These are phyloP conservation scores for Palythoa heliodiscus DNA, from an alignment of 92 coral and sea anemone species.

Conservation along the genomic window DNA sequence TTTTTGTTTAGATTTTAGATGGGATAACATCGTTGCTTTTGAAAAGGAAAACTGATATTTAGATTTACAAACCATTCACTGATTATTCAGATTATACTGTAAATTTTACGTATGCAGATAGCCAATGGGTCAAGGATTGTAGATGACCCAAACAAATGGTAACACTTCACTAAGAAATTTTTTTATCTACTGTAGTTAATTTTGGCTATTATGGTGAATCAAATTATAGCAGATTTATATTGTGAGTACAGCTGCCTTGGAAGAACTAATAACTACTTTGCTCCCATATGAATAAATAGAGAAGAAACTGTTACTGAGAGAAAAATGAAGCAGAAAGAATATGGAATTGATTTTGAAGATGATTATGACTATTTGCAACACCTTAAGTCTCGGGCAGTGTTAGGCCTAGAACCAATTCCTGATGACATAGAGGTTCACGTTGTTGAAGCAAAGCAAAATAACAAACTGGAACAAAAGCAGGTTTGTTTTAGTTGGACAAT, in stretches of 20 bases:
- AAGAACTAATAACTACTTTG: not conserved
- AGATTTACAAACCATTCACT: too few species aligned
- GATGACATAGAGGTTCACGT: conserved; percentile 57
- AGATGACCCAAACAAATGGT: too few species aligned
- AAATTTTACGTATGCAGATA: too few species aligned
- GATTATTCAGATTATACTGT: too few species aligned
- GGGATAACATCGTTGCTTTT: too few species aligned
- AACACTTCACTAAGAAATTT: too few species aligned
- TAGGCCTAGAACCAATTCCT: conserved; percentile 88
- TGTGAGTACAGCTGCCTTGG: not conserved
- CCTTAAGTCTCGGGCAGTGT: conserved; percentile 88
- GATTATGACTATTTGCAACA: conserved; percentile 94
- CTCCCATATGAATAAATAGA: not conserved
- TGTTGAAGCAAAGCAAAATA: conserved; percentile 23
- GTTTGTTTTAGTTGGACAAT: conserved; percentile 5
- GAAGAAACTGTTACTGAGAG: conserved; percentile 32
- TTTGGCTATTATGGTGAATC: not conserved
- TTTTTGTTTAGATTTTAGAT: too few species aligned
- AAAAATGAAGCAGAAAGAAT: conserved; percentile 50
- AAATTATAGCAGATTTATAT: not conserved
- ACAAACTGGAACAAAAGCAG: conserved; percentile 36
- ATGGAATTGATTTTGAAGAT: conserved; percentile 90
- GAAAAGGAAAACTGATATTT: too few species aligned
- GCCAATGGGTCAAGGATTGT: too few species aligned
- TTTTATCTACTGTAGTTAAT: too few species aligned